Percentiles rank a stretch among this genome's conserved stretches.
These are phyloP conservation scores for Sarcoramphus papa DNA, from an alignment of 2,797 vertebrate genomes.

Conservation along the genomic window DNA sequence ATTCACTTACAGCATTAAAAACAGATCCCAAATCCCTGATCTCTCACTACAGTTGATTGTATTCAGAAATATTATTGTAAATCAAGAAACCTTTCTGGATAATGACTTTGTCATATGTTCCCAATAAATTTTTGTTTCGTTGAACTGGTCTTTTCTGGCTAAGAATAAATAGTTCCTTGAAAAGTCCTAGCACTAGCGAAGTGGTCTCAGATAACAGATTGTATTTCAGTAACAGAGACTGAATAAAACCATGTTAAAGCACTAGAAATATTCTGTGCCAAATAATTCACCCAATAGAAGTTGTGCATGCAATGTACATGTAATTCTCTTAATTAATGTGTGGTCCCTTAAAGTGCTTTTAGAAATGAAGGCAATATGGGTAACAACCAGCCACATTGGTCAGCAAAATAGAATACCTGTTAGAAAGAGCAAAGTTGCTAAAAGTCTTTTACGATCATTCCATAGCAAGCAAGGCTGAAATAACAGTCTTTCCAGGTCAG, in stretches of 20 bases:
- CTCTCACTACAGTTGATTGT: not conserved
- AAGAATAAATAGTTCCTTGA: not conserved
- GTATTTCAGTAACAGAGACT: not conserved
- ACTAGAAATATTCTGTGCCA: not conserved
- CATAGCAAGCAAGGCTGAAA: constrained; percentile 4
- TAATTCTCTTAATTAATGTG: not conserved
- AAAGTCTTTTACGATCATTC: constrained; percentile 12
- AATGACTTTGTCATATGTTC: not conserved
- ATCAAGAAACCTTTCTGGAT: not conserved
- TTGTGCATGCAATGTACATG: not conserved
- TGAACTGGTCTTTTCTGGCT: not conserved
- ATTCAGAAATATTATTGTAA: not conserved
- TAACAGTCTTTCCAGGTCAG: constrained; percentile 24
- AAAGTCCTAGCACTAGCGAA: not conserved
- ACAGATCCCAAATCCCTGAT: not conserved
- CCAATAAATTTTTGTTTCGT: not conserved
- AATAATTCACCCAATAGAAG: not conserved
- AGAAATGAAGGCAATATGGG: not conserved
- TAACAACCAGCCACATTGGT: not conserved
- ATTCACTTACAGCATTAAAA: not conserved
- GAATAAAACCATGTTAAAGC: not conserved
- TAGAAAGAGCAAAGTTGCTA: not conserved
- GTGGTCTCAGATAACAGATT: not conserved
- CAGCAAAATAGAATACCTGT: not conserved
- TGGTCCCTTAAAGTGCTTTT: not conserved